Evolutionary conservation across 2,797 vertebrate species (phyloP), one percentile per base, ranked within the genome.

Genomic region (Acanthurus lineatus): DNA sequence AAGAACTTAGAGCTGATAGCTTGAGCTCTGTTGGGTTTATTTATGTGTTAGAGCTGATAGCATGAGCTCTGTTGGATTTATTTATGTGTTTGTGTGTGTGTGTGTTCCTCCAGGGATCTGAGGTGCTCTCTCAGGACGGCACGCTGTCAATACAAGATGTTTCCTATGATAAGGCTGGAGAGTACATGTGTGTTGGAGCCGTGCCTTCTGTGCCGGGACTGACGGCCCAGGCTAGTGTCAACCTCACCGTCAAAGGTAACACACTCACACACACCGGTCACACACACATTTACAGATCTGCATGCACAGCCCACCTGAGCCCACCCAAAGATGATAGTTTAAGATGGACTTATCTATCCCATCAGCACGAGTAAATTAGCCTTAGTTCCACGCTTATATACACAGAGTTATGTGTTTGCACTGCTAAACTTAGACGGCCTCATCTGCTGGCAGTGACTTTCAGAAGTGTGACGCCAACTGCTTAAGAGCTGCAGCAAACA

Each of bases 231-330:
- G 79, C 83, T 48, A 90, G 70, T 3, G 79, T 97, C 80, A 93
- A 77, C 73, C 88, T 98, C 67, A 87, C 85, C 4, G 94, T 98
- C 47, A 86, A 91, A 95, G 97, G 97, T 98, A 94, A 68, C 28
- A 16, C 48, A 22, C 48, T 22, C 17, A 9, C 32, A 25, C n/a
- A 62, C 44, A 20, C 10, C 28, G 42, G 3, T 73, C 14, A 10
- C 20, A 4, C 19, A 49, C 7, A 19, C 6, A 45, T 38, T 44
- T 14, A n/a, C 28, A 32, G 28, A 32, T 32, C 28, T 32, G 28
- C 28, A 32, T 5, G 28, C 28, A 32, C 28, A 32, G 28, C 28
- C 28, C 28, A 32, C 28, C 5, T 32, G n/a, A n/a, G n/a, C n/a
- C n/a, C n/a, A n/a, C n/a, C n/a, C n/a, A 32, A 32, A 32, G 28